Conservation (phyloP, 2,113 vertebrate genomes). For the Malurus melanocephalus region DNA sequence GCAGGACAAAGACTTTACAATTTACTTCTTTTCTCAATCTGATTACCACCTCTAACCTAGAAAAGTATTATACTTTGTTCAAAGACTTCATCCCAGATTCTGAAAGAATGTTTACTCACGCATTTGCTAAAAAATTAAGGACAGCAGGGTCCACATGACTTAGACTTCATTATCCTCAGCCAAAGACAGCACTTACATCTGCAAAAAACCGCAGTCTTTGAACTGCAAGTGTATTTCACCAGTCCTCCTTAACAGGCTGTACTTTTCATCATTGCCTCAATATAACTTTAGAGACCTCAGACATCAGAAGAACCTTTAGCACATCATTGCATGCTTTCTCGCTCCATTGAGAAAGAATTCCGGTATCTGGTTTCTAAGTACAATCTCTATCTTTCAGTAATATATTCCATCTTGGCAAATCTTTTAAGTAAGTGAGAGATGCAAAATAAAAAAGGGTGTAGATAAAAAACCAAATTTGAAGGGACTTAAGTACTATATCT, state of each 20-base stretch:
- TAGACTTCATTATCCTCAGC: neutral
- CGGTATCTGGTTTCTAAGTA: neutral
- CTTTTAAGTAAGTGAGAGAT: slow-evolving; percentile 12
- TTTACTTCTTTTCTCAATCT: neutral
- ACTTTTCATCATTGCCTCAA: neutral
- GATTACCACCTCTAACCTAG: neutral
- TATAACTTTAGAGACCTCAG: neutral
- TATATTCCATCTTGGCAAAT: neutral
- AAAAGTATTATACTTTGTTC: neutral
- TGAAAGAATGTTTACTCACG: neutral
- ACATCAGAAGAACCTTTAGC: slow-evolving; percentile 3
- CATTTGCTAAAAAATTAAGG: neutral
- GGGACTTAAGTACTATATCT: neutral
- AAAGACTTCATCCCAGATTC: neutral
- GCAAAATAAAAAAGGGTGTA: neutral
- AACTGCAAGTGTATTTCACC: neutral
- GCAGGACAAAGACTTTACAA: neutral
- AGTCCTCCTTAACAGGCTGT: neutral
- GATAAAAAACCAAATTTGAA: slow-evolving; percentile 35
- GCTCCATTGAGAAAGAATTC: neutral
- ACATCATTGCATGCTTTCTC: slow-evolving; percentile 13
- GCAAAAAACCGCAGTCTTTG: neutral
- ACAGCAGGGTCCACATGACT: neutral
- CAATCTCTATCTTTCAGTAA: slow-evolving; percentile 16
- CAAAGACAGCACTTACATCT: neutral